These are phyloP conservation scores for Drosophila paranaensis DNA, from an alignment of 2,888 invertebrate species.

Conservation along the genomic window DNA sequence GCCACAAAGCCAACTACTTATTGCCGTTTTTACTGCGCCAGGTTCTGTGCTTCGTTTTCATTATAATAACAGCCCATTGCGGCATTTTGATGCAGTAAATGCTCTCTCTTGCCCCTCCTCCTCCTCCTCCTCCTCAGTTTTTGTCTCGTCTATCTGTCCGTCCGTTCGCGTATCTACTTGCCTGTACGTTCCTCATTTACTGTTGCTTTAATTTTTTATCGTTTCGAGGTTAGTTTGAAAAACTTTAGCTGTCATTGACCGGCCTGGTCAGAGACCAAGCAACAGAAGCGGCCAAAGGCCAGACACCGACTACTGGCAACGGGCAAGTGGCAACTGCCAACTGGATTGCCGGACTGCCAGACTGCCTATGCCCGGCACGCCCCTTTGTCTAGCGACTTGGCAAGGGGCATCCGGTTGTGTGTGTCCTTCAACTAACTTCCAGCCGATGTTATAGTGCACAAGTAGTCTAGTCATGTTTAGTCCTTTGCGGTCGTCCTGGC, in stretches of 20 bases:
- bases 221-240: slow-evolving; percentile 76
- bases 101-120: slow-evolving; percentile 5
- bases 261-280: slow-evolving; percentile 22
- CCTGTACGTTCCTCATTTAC: slow-evolving; percentile 36
- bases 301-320: slow-evolving; percentile 43
- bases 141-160: neutral
- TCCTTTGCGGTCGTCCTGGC: slow-evolving; percentile 43
- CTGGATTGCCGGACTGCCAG: slow-evolving; percentile 13
- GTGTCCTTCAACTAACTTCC: slow-evolving; percentile 72
- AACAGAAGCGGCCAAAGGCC: slow-evolving; percentile 41
- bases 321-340: neutral
- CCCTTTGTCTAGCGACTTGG: slow-evolving; percentile 38
- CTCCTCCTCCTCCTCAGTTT: neutral
- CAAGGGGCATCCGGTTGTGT: slow-evolving; percentile 37
- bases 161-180: neutral
- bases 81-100: slow-evolving; percentile 73
- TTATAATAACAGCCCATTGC: slow-evolving; percentile 76
- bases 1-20: slow-evolving; percentile 40
- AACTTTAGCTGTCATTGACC: slow-evolving; percentile 80
- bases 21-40: slow-evolving; percentile 54
- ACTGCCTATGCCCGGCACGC: slow-evolving; percentile 43
- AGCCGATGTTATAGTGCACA: slow-evolving; percentile 28
- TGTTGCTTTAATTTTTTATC: slow-evolving; percentile 77
- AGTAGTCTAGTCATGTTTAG: slow-evolving; percentile 52
- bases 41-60: slow-evolving; percentile 68